phyloP scores from a whole-genome alignment of 2,888 invertebrate genomes.

The Sinhomidia bicolor region DNA sequence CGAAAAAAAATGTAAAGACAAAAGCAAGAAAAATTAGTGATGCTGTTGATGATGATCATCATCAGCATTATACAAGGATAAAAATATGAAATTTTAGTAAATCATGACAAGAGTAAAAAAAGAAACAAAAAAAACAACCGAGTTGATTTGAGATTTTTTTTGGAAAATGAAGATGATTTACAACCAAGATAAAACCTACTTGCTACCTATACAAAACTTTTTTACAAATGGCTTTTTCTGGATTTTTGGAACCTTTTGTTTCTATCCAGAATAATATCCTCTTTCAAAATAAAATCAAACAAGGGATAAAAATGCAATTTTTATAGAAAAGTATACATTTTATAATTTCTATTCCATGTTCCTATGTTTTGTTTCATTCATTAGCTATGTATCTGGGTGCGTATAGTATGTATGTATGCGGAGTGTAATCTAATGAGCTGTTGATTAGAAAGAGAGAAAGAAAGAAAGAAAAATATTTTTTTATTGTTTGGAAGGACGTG shows the following conservation, averaged over 20 bases:
- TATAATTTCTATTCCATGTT: neutral
- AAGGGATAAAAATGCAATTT: neutral
- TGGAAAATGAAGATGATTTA: conserved; percentile 51
- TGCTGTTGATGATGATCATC: conserved; percentile 18
- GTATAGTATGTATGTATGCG: neutral
- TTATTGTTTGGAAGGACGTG: conserved; percentile 4
- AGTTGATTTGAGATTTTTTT: conserved; percentile 53
- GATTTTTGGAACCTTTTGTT: neutral
- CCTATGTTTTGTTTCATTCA: conserved; percentile 51
- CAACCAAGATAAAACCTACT: neutral
- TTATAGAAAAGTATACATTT: conserved; percentile 18
- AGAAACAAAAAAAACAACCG: conserved; percentile 1
- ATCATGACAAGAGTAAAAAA: conserved; percentile 10
- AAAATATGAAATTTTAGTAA: conserved; percentile 39
- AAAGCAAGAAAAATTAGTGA: conserved; percentile 51
- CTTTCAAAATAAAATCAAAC: conserved; percentile 32
- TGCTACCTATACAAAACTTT: neutral
- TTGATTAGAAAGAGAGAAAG: conserved; percentile 56
- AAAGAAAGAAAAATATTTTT: neutral
- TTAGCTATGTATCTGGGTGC: conserved; percentile 56
- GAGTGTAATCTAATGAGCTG: conserved; percentile 71
- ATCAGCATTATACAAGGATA: neutral
- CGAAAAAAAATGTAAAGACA: conserved; percentile 35
- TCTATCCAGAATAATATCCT: neutral
- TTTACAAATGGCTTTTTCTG: neutral